Evolutionary conservation across 2,888 invertebrate genomes (phyloP), one percentile per base, ranked within the genome.

Genomic region (Smittia sp.): DNA sequence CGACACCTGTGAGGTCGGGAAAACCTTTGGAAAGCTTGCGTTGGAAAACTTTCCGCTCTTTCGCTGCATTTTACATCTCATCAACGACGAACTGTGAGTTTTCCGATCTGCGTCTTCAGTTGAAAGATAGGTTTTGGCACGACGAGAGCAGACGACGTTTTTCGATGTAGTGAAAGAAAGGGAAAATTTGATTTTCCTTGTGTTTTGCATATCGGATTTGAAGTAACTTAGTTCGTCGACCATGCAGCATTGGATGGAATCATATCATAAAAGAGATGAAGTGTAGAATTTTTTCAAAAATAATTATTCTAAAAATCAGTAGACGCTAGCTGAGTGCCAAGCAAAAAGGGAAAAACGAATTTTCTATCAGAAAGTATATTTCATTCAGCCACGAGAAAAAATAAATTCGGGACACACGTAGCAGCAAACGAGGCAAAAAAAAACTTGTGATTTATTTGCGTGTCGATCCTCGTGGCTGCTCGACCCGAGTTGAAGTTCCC

Each of bases 21-120:
- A 22, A 41, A 18, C 54, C 52, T 54, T 41, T 70, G 69, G 69
- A 70, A 70, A 70, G 69, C 69, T 70, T 54, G 13, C 27, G 18
- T 52, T 70, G 69, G 69, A 70, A 70, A 46, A 68, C 20, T 68
- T 24, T 68, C 13, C 25, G 39, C 68, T 41, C 25, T 6, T 41
- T 18, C 11, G n/a, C 15, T 70, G 69, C 25, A 58, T 58, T 13
- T 46, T n/a, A 46, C 22, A n/a, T n/a, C n/a, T n/a, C n/a, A n/a
- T 46, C 11, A 46, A 6, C 46, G 46, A 11, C 68, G 41, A 39
- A 68, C 46, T 46, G 41, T 25, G 41, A 22, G 11, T 41, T 68
- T 32, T 39, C 65, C 32, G 32, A 65, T 25, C n/a, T 38, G 13
- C 39, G 24, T 68, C 46, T 68, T 68, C 68, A 68, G 68, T 68